Evolutionary conservation across 1,140 invertebrate species (phyloP), one percentile per base, ranked within the genome.

Genomic region (Caenorhabditis inopinata): DNA sequence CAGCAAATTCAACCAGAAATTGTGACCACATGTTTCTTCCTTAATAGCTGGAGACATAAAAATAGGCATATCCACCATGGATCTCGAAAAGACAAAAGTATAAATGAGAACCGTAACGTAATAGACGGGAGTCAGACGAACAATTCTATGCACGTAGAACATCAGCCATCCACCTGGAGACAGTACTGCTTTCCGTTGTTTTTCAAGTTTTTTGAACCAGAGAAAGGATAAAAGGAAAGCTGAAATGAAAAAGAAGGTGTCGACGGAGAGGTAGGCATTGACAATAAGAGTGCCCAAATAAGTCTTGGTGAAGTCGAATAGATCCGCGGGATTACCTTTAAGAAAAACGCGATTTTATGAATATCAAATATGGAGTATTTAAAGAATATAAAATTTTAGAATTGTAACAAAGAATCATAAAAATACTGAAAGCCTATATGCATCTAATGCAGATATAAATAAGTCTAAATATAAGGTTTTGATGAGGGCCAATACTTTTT

Each of bases 61-160:
- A 25, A 38, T 4, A 12, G 78, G 78, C 78, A 62, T 53, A 47
- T 80, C 48, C 21, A 14, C 32, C 29, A 74, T 25, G 9, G 75
- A 14, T 11, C 32, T 11, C 1, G n/a, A 35, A 27, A n/a, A 80
- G 25, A 80, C 25, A 18, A 80, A 80, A 0, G 78, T 80, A 35
- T 49, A 75, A 42, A 80, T 75, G 5, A 75, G 32, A 18, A 80
- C 38, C 27, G 48, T 27, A 1, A 80, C 51, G 32, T 51, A 80
- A 35, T 80, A 80, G n/a, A 45, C 46, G n/a, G 78, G 78, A 38
- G 29, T 78, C 25, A 46, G 32, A 3, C 77, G 2, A 0, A 35
- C 21, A 21, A 80, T 78, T 80, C 78, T 38, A 35, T 80, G 78
- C 25, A 80, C 42, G 25, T 80, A 80, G 21, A 74, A 80, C 78